Base-by-base conservation (phyloP, 2,113 vertebrate species). In the Formicarius rufipectus region DNA sequence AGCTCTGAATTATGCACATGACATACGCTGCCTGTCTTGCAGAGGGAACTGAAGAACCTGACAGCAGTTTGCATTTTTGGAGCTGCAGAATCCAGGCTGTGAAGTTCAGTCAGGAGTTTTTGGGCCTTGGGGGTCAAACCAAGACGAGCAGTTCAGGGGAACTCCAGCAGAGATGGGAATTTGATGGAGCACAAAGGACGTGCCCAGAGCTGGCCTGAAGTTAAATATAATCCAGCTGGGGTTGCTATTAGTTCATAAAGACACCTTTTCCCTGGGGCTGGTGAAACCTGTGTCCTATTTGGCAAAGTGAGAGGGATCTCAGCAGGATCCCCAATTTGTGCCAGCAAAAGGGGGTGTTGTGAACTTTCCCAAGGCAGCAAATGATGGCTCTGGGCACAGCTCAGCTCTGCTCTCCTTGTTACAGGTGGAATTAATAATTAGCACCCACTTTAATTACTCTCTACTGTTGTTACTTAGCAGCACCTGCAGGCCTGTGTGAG, bases 1-100 rank as follows among this genome's bases (percentile, higher is more conserved):
- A 93, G 81, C 82, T 87, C 69, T 97, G 90, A 90, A 91, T 94
- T 93, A 91, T 91, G 71, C 82, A 95, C 69, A 47, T 55, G 94
- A 27, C 92, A 91, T 89, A 85, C 93, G 90, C 90, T 89, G 87
- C 93, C 73, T 87, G 73, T 84, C 94, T 94, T 88, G 73, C 71
- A 42, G 92, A 79, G 69, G 66, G 78, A 91, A 12, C 11, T 72
- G 87, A 44, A 72, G 73, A 87, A 55, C 74, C 55, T 4, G 24
- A 72, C 64, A 94, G 69, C 62, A 79, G 66, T 93, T 93, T 89
- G 73, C 72, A 25, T 64, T 73, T 89, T 33, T 74, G 84, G 95
- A 90, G 72, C 71, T 86, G 74, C 47, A 69, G 66, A 40, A 56
- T 3, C 35, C 56, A 60, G 1, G 2, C 58, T 40, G 45, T 22